A percentile compares a stretch with the other conserved stretches of the same genome.
Conservation (phyloP, 1,140 invertebrate species). For the Arctopsyche grandis region DNA sequence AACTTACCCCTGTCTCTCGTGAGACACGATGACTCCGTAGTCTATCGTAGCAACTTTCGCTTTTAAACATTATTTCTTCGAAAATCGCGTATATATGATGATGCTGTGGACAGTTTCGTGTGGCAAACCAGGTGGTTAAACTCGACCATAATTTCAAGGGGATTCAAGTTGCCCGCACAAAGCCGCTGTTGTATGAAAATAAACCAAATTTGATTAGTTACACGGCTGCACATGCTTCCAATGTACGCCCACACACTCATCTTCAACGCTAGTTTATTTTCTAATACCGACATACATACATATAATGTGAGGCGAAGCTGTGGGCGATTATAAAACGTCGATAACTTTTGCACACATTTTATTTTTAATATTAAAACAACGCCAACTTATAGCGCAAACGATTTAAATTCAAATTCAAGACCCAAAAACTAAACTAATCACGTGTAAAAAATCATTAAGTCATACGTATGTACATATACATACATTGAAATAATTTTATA, state of each 20-base stretch:
- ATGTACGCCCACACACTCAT: not conserved
- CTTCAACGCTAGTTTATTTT: not conserved
- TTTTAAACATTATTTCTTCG: too few relatives aligned
- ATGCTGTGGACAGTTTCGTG: not conserved
- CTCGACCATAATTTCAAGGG: slow-evolving; percentile 30
- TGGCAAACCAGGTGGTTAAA: slow-evolving; percentile 32
- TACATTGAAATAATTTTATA: too few relatives aligned
- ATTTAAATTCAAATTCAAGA: too few relatives aligned
- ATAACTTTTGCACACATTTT: too few relatives aligned
- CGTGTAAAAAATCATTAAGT: too few relatives aligned
- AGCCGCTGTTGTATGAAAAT: slow-evolving; percentile 23
- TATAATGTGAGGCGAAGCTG: too few relatives aligned
- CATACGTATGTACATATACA: too few relatives aligned
- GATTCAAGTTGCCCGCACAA: slow-evolving; percentile 28
- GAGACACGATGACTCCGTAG: slow-evolving; percentile 45
- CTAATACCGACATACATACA: not conserved
- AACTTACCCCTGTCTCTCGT: slow-evolving; percentile 51
- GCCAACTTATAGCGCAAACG: too few relatives aligned
- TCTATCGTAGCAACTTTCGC: not conserved
- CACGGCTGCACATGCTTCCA: slow-evolving; percentile 15
- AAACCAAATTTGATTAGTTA: slow-evolving; percentile 31
- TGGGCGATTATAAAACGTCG: too few relatives aligned
- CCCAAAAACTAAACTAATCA: too few relatives aligned
- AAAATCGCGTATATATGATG: too few relatives aligned
- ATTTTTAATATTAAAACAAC: too few relatives aligned